phyloP scores from a whole-genome alignment of 2,113 vertebrate genomes.

The Rhipidura dahli region DNA sequence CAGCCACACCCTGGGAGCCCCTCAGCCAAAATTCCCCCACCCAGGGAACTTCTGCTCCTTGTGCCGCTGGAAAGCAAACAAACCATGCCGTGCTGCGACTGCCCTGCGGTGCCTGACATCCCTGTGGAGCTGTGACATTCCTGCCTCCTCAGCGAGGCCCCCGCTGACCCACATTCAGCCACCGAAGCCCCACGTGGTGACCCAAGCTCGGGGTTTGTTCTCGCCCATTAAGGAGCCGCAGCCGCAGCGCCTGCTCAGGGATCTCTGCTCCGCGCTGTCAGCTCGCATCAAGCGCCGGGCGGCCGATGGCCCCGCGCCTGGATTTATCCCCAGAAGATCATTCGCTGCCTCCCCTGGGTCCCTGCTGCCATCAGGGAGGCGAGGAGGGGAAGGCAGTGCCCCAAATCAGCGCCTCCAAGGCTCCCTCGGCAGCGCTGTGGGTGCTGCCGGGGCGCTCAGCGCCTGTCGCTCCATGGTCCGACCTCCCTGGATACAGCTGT shows the following conservation, averaged over 20 bases:
- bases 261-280: not conserved
- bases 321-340: not conserved
- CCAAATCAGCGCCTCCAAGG: not conserved
- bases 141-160: not conserved
- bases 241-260: not conserved
- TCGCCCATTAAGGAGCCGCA: not conserved
- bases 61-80: not conserved
- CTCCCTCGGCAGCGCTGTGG: accelerated
- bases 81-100: not conserved
- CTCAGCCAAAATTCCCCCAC: not conserved
- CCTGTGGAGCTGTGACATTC: not conserved
- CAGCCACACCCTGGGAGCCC: not conserved
- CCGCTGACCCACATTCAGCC: not conserved
- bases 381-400: not conserved
- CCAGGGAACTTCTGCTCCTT: not conserved
- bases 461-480: accelerated
- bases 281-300: not conserved
- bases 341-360: not conserved
- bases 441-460: accelerated
- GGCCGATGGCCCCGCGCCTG: not conserved
- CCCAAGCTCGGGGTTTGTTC: not conserved
- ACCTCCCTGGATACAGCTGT: not conserved
- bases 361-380: accelerated
- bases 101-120: not conserved
- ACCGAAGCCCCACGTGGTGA: not conserved